Evolutionary conservation across 2,797 vertebrate species (phyloP), one percentile per base, ranked within the genome.

Genomic region (Scarus forsteni): DNA sequence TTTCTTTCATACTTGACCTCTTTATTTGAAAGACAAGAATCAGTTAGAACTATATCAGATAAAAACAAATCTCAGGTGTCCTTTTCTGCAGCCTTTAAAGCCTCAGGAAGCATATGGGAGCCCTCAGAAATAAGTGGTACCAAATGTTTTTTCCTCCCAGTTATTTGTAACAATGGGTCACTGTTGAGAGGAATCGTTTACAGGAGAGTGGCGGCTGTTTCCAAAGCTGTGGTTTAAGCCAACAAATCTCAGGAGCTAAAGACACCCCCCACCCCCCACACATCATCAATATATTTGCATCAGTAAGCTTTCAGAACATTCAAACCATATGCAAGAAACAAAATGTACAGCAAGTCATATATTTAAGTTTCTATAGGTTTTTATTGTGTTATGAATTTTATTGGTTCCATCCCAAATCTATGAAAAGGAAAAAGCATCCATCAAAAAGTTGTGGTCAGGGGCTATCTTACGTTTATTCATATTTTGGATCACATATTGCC

Each of bases 111-210:
- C 87, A 89, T 81, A 72, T 89, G 87, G 82, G 80, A 89, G 58
- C 60, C 64, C 68, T 87, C 68, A 84, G 62, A 82, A 70, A 82
- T 93, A 94, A 95, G 77, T 92, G 88, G 63, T 84, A 84, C 90
- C 93, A 95, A 93, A 94, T 93, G 92, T 88, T 84, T 81, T 50
- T 38, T 49, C 27, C 19, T 63, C 46, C 48, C 34, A 5, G 6
- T 65, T 71, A 82, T 71, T 60, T 60, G 44, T 58, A 93, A 94
- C 92, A 94, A 92, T 92, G 87, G 88, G 73, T 89, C 91, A 91
- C 85, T 96, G 89, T 95, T 94, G 69, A 84, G 73, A 40, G 3
- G 60, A 81, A 60, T 82, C 62, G 69, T 72, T 84, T 61, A 16
- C 70, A 64, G 54, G 51, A 73, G 77, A 78, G 66, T 56, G 36